These are phyloP conservation scores for Lutraria rhynchaena DNA, from an alignment of 1,140 invertebrate species.

Conservation along the genomic window DNA sequence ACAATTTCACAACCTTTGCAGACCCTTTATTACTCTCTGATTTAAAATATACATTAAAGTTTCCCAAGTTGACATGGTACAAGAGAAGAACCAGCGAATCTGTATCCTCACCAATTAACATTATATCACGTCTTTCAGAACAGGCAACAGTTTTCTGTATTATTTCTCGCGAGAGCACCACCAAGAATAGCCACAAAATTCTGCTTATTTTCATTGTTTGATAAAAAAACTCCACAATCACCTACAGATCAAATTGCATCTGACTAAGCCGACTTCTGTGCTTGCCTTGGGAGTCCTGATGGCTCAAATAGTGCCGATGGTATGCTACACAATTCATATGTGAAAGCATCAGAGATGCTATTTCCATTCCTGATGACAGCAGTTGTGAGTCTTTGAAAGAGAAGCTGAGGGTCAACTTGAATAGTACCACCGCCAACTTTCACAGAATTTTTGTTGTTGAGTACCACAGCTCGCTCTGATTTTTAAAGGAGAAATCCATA, in stretches of 20 bases:
- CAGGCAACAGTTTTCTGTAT: too few relatives aligned
- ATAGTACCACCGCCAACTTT: conserved; percentile 41
- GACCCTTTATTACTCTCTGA: too few relatives aligned
- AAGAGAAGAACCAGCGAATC: too few relatives aligned
- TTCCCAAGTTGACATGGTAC: too few relatives aligned
- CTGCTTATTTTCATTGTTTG: too few relatives aligned
- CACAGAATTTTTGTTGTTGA: conserved; percentile 15
- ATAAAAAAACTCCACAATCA: too few relatives aligned
- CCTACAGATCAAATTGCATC: conserved; percentile 60
- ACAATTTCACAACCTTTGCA: too few relatives aligned
- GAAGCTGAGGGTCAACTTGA: conserved; percentile 55
- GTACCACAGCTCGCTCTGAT: conserved; percentile 48
- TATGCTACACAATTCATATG: conserved; percentile 53
- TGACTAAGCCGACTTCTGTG: conserved; percentile 54
- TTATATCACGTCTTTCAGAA: too few relatives aligned
- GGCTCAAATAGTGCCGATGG: conserved; percentile 57
- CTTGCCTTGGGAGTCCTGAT: conserved; percentile 27
- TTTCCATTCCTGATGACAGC: not conserved
- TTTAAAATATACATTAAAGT: too few relatives aligned
- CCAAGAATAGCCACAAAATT: too few relatives aligned
- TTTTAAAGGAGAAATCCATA: conserved; percentile 46
- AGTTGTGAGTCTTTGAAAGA: conserved; percentile 60
- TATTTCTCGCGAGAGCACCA: too few relatives aligned
- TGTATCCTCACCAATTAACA: too few relatives aligned
- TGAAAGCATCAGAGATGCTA: conserved; percentile 51